Conservation (phyloP, 2,888 invertebrate genomes). For the Galerucella calmariensis region DNA sequence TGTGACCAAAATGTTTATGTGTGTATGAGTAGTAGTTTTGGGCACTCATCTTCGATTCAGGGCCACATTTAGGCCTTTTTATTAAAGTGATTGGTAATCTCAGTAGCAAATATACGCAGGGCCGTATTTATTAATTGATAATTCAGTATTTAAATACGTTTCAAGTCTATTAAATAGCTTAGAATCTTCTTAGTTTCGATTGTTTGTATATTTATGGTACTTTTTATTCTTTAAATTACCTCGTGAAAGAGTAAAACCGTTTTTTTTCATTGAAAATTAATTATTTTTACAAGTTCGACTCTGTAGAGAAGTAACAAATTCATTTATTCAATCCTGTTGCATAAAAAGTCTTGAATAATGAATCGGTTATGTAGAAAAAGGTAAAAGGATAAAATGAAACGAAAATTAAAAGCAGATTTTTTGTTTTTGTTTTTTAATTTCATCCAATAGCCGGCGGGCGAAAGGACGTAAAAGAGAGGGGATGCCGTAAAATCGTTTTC, state of each 20-base stretch:
- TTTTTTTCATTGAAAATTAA: background rate
- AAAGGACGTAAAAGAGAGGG: background rate
- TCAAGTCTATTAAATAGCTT: background rate
- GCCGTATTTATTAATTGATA: background rate
- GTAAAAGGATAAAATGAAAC: constrained; percentile 3
- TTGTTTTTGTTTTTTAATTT: background rate
- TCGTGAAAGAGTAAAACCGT: too few relatives aligned
- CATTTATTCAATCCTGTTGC: background rate
- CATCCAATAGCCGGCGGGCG: background rate
- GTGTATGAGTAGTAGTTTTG: constrained; percentile 23
- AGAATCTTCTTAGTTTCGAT: background rate
- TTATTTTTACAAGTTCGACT: background rate
- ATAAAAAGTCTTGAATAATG: constrained; percentile 1
- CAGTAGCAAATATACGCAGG: background rate
- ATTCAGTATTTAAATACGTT: background rate
- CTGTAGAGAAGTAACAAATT: background rate
- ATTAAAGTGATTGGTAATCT: background rate
- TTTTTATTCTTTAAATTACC: too few relatives aligned
- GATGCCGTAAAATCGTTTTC: too few relatives aligned
- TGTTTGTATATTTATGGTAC: too few relatives aligned
- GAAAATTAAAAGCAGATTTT: background rate
- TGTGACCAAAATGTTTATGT: constrained; percentile 25
- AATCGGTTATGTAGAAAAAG: constrained; percentile 3
- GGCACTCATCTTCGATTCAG: constrained; percentile 27
- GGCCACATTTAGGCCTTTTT: constrained; percentile 15